Evolutionary conservation across 1,140 invertebrate species (phyloP).

Genomic region (Zophobas morio): DNA sequence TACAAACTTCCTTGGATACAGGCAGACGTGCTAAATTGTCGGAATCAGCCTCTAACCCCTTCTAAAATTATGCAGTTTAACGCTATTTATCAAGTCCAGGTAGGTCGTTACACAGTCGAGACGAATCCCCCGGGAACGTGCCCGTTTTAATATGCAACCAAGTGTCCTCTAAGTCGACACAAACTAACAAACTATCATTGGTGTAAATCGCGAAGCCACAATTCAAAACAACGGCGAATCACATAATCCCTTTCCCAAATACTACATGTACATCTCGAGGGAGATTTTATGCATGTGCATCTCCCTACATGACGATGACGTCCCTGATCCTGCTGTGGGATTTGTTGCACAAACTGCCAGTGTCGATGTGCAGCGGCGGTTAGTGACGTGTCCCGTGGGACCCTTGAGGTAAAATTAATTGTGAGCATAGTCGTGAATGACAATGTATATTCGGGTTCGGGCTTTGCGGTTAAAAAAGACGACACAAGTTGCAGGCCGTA

Average conservation of each 20-base stretch:
- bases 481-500: no score
- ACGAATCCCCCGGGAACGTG: constrained; percentile 21
- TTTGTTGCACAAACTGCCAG: constrained; percentile 5
- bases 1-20: neutral
- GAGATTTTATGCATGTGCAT: constrained; percentile 30
- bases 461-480: no score
- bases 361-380: neutral
- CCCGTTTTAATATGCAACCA: constrained; percentile 36
- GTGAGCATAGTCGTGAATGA: no score
- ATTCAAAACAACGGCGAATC: constrained; percentile 31
- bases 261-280: constrained; percentile 3
- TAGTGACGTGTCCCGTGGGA: no score
- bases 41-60: constrained; percentile 5
- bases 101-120: constrained; percentile 21
- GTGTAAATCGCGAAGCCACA: constrained; percentile 36
- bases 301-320: constrained; percentile 6
- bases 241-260: constrained; percentile 14
- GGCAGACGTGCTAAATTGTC: neutral
- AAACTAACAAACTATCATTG: constrained; percentile 40
- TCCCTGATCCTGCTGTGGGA: neutral
- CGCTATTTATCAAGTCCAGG: constrained; percentile 30
- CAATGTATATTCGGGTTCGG: no score
- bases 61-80: constrained; percentile 20
- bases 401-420: no score
- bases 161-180: constrained; percentile 37